Evolutionary conservation across 2,797 vertebrate species (phyloP), one percentile per base, ranked within the genome.

Genomic region (Onychomys leucogaster): DNA sequence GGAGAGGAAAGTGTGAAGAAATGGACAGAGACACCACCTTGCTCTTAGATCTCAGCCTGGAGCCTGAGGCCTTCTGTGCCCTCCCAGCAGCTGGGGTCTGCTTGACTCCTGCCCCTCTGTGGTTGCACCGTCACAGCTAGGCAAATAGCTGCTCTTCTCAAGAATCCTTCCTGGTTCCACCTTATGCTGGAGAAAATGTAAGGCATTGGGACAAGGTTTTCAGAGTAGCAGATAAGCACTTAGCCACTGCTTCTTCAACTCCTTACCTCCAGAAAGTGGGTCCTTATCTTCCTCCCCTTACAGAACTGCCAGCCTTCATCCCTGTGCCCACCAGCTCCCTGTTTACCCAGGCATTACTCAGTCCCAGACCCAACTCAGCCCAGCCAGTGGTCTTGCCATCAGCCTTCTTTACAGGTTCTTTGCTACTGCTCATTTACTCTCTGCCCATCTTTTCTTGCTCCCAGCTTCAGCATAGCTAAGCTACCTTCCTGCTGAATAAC

Each of bases 311-410:
- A 52, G 27, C 76, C 73, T 52, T 52, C 0, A 67, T 32, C 34
- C 4, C 43, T 71, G 7, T 37, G 52, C 14, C 43, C 17, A 21
- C 1, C 5, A 73, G 76, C 3, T 86, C 46, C 59, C 19, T n/a
- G 32, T 13, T 75, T 32, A 16, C 32, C 41, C 41, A 55, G 77
- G 32, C 34, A 13, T 14, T 8, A 14, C n/a, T 29, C 11, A 23
- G n/a, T n/a, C 11, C 16, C 10, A 63, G 55, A n/a, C 21, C 55
- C 69, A 34, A 4, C 19, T 5, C 25, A 14, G 17, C 32, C 61
- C 46, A 1, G 12, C 25, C 49, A 2, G 14, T 13, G 2, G 63
- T 78, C 41, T 59, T 29, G 0, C 1, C 29, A 1, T 1, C 19
- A 2, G 46, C 17, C 43, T 16, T 37, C 25, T 55, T 25, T 16